Evolutionary conservation across 2,888 invertebrate genomes (phyloP).

Genomic region (Dastarcus helophoroides): DNA sequence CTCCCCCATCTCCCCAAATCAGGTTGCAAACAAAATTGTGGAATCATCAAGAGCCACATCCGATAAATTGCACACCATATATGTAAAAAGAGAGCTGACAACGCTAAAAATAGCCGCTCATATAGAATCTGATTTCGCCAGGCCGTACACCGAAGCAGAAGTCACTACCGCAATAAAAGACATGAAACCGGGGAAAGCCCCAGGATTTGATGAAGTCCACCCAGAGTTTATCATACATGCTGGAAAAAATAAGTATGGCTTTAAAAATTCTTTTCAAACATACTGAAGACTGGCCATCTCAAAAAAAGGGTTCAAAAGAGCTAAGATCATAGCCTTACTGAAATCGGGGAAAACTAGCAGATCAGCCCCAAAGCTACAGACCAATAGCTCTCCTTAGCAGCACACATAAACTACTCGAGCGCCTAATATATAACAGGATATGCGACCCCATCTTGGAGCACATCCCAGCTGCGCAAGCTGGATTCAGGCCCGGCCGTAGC

Average conservation of each 20-base stretch:
- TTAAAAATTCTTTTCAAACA: not conserved
- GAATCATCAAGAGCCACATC: not conserved
- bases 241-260: constrained; percentile 1
- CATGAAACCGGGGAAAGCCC: not conserved
- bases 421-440: too few relatives aligned
- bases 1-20: not conserved
- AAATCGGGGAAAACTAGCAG: too few relatives aligned
- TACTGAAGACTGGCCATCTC: not conserved
- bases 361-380: too few relatives aligned
- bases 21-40: constrained; percentile 4
- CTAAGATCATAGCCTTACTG: too few relatives aligned
- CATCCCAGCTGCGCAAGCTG: too few relatives aligned
- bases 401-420: too few relatives aligned
- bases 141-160: constrained; percentile 1
- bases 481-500: too few relatives aligned
- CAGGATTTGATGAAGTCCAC: constrained; percentile 5
- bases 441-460: too few relatives aligned
- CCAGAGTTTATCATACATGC: constrained; percentile 2
- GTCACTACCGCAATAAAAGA: not conserved
- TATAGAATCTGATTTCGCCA: not conserved
- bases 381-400: too few relatives aligned
- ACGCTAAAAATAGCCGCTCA: not conserved
- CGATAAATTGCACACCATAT: not conserved
- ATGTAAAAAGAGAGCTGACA: constrained; percentile 1
- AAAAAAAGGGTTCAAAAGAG: too few relatives aligned